Evolutionary conservation across 1,140 invertebrate species (phyloP), one percentile per base, ranked within the genome.

Genomic region (Dinoponera quadriceps): DNA sequence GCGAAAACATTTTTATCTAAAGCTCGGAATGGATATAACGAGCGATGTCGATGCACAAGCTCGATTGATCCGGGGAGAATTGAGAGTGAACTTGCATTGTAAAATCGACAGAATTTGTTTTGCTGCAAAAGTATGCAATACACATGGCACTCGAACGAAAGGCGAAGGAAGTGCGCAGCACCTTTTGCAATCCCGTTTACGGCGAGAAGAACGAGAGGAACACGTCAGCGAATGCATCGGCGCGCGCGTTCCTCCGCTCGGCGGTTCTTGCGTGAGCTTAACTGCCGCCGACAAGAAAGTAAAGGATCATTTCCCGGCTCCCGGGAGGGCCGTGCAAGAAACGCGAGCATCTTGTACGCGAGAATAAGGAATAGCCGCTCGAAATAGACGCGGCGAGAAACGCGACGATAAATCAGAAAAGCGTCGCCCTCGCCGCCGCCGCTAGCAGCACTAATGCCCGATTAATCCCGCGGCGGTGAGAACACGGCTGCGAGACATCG

Each of bases 391-490:
- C 48, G 55, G 54, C 29, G 55, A 62, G 48, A 25, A 66, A n/a
- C 54, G 38, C 20, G 62, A 18, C 69, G 69, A 81, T 86, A 88
- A 88, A 86, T 86, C 57, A 75, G 57, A 65, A 78, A 81, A 88
- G 78, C 78, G 22, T 72, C 77, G 72, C 68, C 57, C 63, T 59
- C 72, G 59, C 16, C 49, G 18, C 22, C 55, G 27, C 73, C 54
- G 69, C 54, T 48, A 62, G 82, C 51, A 48, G 68, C 82, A 60
- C 85, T 87, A 85, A 88, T 88, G 44, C 82, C 20, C 25, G 54
- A 57, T 85, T 88, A 88, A 88, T 88, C 71, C 72, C 33, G 48
- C 27, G 27, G 51, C 54, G 60, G 25, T 18, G 57, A 51, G 14
- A 83, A 65, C 38, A 55, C 62, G 68, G 51, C 25, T 59, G 14